phyloP scores from a whole-genome alignment of 1,140 invertebrate genomes.

The Drosophila nikananu region DNA sequence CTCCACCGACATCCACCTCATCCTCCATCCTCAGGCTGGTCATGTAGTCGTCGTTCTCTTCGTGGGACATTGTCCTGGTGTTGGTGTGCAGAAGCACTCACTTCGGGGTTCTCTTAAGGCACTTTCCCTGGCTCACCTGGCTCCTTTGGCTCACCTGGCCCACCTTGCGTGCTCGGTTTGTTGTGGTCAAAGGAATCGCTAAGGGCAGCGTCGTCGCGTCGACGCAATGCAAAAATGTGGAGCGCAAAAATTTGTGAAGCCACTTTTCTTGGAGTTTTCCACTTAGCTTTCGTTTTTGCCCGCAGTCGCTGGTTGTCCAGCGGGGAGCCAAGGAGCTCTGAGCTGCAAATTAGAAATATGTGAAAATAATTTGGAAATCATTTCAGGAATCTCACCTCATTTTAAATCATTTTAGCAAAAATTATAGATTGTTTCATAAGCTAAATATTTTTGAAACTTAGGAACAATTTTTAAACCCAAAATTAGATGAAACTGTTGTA shows the following conservation, averaged over 20 bases:
- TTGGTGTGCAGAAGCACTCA: constrained; percentile 23
- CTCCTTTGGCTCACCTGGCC: constrained; percentile 26
- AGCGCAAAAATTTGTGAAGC: constrained; percentile 9
- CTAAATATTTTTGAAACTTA: background rate
- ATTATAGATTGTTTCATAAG: background rate
- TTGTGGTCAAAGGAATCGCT: constrained; percentile 74
- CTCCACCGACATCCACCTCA: constrained; percentile 44
- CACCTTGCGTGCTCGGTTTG: constrained; percentile 71
- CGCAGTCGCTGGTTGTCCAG: constrained; percentile 34
- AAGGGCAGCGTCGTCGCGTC: constrained; percentile 64
- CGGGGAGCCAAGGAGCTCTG: constrained; percentile 16
- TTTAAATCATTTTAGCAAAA: background rate
- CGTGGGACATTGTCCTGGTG: constrained; percentile 69
- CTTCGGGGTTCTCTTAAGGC: constrained; percentile 56
- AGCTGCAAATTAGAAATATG: constrained; percentile 23
- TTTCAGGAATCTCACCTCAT: background rate
- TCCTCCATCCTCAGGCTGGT: constrained; percentile 43
- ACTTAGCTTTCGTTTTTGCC: background rate
- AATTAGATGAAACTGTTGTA: too few relatives aligned
- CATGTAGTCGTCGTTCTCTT: constrained; percentile 74
- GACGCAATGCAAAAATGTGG: constrained; percentile 46
- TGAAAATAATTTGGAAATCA: background rate
- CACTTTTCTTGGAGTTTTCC: constrained; percentile 7
- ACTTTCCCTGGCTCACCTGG: constrained; percentile 21
- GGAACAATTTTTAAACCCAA: background rate